A percentile compares a stretch with the other conserved stretches of the same genome.
Conservation (phyloP, 1,140 invertebrate genomes). For the Chelonus insularis region DNA sequence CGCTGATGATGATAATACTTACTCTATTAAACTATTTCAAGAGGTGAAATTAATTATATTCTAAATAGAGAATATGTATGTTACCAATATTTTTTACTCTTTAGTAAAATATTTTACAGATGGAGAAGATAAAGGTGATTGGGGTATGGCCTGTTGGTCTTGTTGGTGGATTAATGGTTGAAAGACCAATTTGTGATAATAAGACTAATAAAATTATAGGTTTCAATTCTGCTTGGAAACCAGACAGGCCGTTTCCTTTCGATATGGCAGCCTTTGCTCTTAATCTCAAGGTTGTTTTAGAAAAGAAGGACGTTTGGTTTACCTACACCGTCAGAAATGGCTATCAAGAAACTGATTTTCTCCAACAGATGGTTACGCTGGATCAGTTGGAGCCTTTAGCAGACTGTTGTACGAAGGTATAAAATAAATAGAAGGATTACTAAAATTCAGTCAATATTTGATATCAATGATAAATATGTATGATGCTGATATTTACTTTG, state of each 20-base stretch:
- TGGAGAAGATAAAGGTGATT: slow-evolving; percentile 81
- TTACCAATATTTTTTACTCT: no score
- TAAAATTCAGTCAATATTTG: slow-evolving; percentile 7
- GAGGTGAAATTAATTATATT: slow-evolving; percentile 68
- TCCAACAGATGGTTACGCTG: slow-evolving; percentile 76
- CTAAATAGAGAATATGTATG: no score
- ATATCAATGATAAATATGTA: neutral
- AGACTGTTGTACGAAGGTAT: slow-evolving; percentile 83
- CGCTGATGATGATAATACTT: slow-evolving; percentile 98
- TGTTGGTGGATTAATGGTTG: slow-evolving; percentile 86
- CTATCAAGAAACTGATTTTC: slow-evolving; percentile 89
- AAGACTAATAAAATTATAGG: slow-evolving; percentile 74
- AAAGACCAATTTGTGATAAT: slow-evolving; percentile 74
- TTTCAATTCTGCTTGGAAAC: slow-evolving; percentile 85
- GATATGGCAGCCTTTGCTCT: slow-evolving; percentile 99
- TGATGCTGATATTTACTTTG: slow-evolving; percentile 20
- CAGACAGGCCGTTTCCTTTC: slow-evolving; percentile 88
- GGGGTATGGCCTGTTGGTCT: slow-evolving; percentile 98
- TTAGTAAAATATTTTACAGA: slow-evolving; percentile 56
- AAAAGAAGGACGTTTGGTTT: slow-evolving; percentile 79
- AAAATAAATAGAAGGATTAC: neutral
- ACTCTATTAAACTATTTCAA: slow-evolving; percentile 85
- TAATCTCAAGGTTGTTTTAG: slow-evolving; percentile 78
- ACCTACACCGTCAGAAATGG: slow-evolving; percentile 82
- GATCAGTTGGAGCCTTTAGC: slow-evolving; percentile 85